Evolutionary conservation across 23 tunicate genomes (phyloP).

Genomic region (Halocynthia aurantium): DNA sequence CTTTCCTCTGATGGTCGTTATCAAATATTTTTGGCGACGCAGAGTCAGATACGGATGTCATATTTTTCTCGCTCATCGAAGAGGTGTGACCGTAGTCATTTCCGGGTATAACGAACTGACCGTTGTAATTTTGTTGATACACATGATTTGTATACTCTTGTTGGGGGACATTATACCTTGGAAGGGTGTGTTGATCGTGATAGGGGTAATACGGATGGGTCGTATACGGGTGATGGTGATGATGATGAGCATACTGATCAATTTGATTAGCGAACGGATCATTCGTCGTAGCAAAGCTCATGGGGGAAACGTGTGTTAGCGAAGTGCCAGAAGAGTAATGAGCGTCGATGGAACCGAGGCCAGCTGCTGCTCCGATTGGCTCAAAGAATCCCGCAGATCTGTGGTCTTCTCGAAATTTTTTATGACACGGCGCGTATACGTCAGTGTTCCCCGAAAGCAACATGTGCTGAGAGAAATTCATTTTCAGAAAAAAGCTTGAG

Average conservation of each 20-base stretch:
- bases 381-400: constrained; percentile 4
- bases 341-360: neutral
- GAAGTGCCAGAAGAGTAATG: constrained; percentile 3
- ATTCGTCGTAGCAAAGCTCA: constrained; percentile 14
- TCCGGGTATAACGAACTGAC: neutral
- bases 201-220: neutral
- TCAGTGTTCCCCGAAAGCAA: constrained; percentile 3
- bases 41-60: too few species aligned
- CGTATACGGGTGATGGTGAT: neutral
- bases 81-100: too few species aligned
- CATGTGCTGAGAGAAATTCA: constrained; percentile 26
- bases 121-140: neutral
- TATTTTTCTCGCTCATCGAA: too few species aligned
- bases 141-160: neutral
- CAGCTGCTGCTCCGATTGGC: neutral
- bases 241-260: constrained; percentile 12
- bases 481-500: neutral
- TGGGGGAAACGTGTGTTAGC: constrained; percentile 1
- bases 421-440: constrained; percentile 3
- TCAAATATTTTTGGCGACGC: too few species aligned
- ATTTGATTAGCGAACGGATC: constrained; percentile 9
- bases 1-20: too few species aligned
- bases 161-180: neutral
- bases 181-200: constrained; percentile 8
- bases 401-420: constrained; percentile 12